These are phyloP conservation scores for Sebastes minor DNA, from an alignment of 2,797 vertebrate species.

Conservation along the genomic window DNA sequence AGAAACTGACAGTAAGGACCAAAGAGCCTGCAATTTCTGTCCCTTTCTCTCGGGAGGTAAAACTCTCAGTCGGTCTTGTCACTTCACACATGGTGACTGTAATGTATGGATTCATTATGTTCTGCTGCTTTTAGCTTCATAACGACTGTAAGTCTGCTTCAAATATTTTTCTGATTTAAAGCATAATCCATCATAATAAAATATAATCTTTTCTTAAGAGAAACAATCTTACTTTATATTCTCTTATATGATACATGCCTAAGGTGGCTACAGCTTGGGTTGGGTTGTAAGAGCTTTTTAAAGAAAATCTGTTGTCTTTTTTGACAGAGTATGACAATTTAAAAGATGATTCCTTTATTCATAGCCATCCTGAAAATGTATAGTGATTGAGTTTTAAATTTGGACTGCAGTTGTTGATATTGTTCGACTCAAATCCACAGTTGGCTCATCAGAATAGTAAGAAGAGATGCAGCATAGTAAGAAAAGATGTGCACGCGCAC, in stretches of 20 bases:
- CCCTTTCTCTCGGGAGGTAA: conserved; percentile 23
- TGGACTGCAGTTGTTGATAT: neutral
- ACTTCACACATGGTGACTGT: conserved; percentile 5
- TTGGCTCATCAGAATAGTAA: neutral
- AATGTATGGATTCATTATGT: conserved; percentile 42
- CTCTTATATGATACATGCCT: neutral
- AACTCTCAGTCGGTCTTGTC: conserved; percentile 20
- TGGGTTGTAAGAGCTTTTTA: neutral
- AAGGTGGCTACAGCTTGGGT: neutral
- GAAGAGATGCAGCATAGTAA: conserved; percentile 1
- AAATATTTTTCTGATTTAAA: conserved; percentile 30
- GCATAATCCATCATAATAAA: conserved; percentile 28
- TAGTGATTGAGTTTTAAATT: neutral
- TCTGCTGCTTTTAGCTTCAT: conserved; percentile 20
- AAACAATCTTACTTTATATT: neutral
- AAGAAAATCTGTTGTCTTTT: neutral
- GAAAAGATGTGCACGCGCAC: neutral
- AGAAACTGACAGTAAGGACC: conserved; percentile 49
- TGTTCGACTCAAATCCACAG: conserved; percentile 4
- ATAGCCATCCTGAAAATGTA: neutral
- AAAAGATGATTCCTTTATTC: neutral
- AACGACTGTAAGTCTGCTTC: conserved; percentile 2
- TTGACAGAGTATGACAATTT: neutral
- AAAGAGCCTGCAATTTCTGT: conserved; percentile 54
- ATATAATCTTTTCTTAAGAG: neutral